Evolutionary conservation across 1,140 invertebrate species (phyloP), one percentile per base, ranked within the genome.

Genomic region (Trachymyrmex septentrionalis): DNA sequence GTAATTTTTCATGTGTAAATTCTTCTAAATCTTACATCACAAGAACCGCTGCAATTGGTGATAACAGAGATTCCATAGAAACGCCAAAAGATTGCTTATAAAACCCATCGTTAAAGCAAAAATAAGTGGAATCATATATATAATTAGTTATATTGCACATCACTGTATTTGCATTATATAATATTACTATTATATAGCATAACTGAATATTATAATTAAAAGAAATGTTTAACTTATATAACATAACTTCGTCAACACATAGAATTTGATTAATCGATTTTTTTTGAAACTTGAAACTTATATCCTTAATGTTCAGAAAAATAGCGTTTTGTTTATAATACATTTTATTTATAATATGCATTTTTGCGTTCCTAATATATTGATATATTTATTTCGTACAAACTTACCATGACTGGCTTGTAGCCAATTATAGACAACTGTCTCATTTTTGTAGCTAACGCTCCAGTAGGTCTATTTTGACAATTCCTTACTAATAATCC

Each of bases 401-500:
- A 75, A 95, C 94, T 95, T 94, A 97, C 96, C 87, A 95, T 57
- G 82, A 96, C 87, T 1, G 96, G 95, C 69, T 90, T 95, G 87
- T 97, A 97, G 69, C 96, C 96, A 69, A 97, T 90, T 86, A 94
- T 92, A 76, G 93, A 78, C 3, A 97, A 92, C 72, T 97, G 96
- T 55, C 96, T 94, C 2, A 96, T 50, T 92, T 96, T 96, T 92
- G 95, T 93, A 19, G 91, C 87, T 19, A 95, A 80, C 21, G 92
- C 75, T 19, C 96, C 96, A 5, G 94, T 92, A 7, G 92, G 92
- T 24, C 88, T 76, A 10, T 44, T 10, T 44, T 89, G 53, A 12
- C 92, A 95, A n/a, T 94, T 92, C 4, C 92, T 86, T 21, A 96
- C 91, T 3, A 92, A 93, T 53, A 92, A 92, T 92, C 95, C 96